phyloP scores from a whole-genome alignment of 1,140 invertebrate genomes.

The Pseudachorutes palmiensis region DNA sequence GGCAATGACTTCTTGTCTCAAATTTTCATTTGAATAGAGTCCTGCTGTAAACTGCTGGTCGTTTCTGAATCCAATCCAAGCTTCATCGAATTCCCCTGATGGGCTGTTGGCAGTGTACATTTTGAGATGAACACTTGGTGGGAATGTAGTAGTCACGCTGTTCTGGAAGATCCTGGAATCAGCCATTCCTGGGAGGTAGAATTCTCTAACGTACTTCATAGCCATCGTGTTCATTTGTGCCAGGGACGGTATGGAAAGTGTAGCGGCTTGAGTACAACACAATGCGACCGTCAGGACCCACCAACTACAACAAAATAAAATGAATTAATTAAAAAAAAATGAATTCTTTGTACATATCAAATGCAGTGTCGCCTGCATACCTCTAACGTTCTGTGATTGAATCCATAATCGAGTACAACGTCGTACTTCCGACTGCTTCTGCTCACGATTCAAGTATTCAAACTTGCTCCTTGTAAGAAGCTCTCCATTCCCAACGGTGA shows the following conservation, averaged over 20 bases:
- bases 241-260: neutral
- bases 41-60: constrained; percentile 25
- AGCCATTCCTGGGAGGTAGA: constrained; percentile 31
- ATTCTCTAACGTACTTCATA: constrained; percentile 25
- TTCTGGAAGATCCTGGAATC: constrained; percentile 22
- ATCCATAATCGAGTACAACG: neutral
- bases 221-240: constrained; percentile 1
- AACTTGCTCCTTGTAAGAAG: constrained; percentile 11
- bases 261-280: constrained; percentile 6
- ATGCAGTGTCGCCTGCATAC: neutral
- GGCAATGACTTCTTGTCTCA: constrained; percentile 13
- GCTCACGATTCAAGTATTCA: constrained; percentile 21
- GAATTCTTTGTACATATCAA: neutral
- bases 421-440: constrained; percentile 10
- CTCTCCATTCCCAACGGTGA: neutral
- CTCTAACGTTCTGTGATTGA: neutral
- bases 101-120: constrained; percentile 15
- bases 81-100: constrained; percentile 24
- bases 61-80: constrained; percentile 30
- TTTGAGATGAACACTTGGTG: constrained; percentile 24
- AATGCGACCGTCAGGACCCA: neutral
- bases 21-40: constrained; percentile 21
- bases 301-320: neutral
- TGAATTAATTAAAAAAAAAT: neutral
- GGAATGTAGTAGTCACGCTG: constrained; percentile 10